phyloP scores from a whole-genome alignment of 1,140 invertebrate genomes.

The Brachionus rotundiformis region DNA sequence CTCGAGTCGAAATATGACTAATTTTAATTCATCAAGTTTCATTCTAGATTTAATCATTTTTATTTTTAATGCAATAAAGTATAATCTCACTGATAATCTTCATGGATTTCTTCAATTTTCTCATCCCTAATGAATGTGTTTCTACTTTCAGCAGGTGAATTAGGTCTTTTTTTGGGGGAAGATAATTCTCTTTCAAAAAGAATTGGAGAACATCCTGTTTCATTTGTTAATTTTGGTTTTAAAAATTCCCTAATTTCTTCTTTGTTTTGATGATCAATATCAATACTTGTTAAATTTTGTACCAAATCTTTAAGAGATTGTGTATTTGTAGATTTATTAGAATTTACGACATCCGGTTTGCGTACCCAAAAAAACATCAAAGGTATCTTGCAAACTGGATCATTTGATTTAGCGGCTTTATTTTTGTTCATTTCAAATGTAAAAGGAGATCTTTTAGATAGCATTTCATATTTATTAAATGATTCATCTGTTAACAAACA shows the following conservation, averaged over 20 bases:
- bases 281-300: not conserved
- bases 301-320: slow-evolving; percentile 1
- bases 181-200: not conserved
- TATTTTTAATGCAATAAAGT: not conserved
- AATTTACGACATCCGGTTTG: not conserved
- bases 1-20: not conserved
- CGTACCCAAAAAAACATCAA: slow-evolving; percentile 45
- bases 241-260: not conserved
- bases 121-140: not conserved
- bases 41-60: slow-evolving; percentile 9
- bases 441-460: slow-evolving; percentile 24
- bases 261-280: not conserved
- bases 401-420: not conserved
- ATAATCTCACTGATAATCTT: slow-evolving; percentile 13
- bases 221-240: not conserved
- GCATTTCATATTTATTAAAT: not conserved
- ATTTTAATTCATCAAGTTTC: slow-evolving; percentile 30
- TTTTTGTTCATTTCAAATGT: slow-evolving; percentile 18
- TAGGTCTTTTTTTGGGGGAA: not conserved
- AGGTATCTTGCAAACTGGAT: not conserved
- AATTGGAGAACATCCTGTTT: not conserved
- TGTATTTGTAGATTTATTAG: not conserved
- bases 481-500: not conserved
- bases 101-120: slow-evolving; percentile 21
- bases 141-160: not conserved